These are phyloP conservation scores for Eumeta japonica DNA, from an alignment of 1,140 invertebrate genomes.

Conservation along the genomic window DNA sequence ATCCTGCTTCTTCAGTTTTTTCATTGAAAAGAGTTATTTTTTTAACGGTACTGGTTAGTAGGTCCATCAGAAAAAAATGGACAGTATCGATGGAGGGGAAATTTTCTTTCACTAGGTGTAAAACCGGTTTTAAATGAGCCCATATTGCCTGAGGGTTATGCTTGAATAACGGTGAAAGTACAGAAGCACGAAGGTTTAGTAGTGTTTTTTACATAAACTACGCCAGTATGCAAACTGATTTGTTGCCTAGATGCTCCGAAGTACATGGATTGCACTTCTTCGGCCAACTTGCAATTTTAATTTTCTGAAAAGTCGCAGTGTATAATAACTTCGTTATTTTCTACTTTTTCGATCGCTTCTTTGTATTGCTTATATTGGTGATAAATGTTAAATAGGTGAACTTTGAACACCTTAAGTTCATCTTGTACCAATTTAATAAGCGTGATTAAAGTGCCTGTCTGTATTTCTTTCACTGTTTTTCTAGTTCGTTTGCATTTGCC, in stretches of 20 bases:
- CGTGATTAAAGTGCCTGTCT: not conserved
- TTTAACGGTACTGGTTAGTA: constrained; percentile 10
- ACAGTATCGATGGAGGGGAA: constrained; percentile 4
- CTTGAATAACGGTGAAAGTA: constrained; percentile 3
- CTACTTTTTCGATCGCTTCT: not conserved
- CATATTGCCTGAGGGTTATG: constrained; percentile 13
- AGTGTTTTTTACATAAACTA: constrained; percentile 11
- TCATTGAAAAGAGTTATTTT: constrained; percentile 11
- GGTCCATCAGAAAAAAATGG: constrained; percentile 10
- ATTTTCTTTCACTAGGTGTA: constrained; percentile 8
- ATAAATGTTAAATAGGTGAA: not conserved
- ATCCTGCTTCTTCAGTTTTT: constrained; percentile 1
- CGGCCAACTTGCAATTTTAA: not conserved
- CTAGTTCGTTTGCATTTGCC: too few species aligned
- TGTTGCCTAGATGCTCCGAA: constrained; percentile 21
- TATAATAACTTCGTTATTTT: not conserved
- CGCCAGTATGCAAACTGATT: constrained; percentile 20
- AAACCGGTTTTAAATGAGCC: constrained; percentile 11
- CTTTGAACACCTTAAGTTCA: not conserved
- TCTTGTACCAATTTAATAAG: not conserved
- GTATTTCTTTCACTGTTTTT: constrained; percentile 1
- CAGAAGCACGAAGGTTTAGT: constrained; percentile 5
- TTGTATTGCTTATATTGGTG: not conserved
- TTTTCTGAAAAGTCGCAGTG: constrained; percentile 4
- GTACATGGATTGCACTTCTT: constrained; percentile 11